A percentile compares a stretch with the other conserved stretches of the same genome.
These are phyloP conservation scores for Poecilia picta DNA, from an alignment of 2,797 vertebrate species.

Conservation along the genomic window DNA sequence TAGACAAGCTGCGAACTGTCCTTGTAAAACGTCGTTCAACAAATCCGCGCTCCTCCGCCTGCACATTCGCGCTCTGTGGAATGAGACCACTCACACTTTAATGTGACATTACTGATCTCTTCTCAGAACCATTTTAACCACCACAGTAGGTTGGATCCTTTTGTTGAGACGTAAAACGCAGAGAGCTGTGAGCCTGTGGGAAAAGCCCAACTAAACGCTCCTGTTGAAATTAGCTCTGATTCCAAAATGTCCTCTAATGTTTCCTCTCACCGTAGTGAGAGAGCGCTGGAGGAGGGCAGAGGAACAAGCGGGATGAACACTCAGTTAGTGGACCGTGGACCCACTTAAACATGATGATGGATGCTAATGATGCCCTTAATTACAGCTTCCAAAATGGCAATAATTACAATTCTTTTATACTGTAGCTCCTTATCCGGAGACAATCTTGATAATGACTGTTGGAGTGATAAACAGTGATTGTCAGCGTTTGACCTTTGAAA, in stretches of 20 bases:
- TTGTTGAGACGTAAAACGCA: constrained; percentile 60
- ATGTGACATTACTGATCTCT: constrained; percentile 40
- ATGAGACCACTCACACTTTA: constrained; percentile 17
- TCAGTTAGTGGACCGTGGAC: constrained; percentile 71
- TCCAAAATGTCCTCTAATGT: constrained; percentile 48
- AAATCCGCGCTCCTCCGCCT: constrained; percentile 27
- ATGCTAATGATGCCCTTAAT: constrained; percentile 77
- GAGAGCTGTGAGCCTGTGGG: constrained; percentile 54
- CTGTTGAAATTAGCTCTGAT: constrained; percentile 76
- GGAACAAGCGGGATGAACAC: constrained; percentile 52
- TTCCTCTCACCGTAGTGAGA: constrained; percentile 37
- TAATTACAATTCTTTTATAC: constrained; percentile 75
- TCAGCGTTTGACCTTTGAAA: constrained; percentile 65
- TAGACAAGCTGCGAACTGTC: constrained; percentile 44
- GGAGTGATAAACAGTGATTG: constrained; percentile 62
- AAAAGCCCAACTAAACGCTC: constrained; percentile 73
- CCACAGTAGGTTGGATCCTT: constrained; percentile 50
- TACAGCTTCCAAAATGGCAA: constrained; percentile 72
- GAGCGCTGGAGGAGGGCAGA: constrained; percentile 48
- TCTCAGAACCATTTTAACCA: constrained; percentile 52
- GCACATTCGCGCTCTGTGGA: constrained; percentile 29
- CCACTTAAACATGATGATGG: constrained; percentile 74
- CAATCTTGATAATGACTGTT: constrained; percentile 59
- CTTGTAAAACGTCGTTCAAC: constrained; percentile 37
- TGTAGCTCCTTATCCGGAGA: constrained; percentile 64